These are phyloP conservation scores for Mimumesa dahlbomi DNA, from an alignment of 2,888 invertebrate species.

Conservation along the genomic window DNA sequence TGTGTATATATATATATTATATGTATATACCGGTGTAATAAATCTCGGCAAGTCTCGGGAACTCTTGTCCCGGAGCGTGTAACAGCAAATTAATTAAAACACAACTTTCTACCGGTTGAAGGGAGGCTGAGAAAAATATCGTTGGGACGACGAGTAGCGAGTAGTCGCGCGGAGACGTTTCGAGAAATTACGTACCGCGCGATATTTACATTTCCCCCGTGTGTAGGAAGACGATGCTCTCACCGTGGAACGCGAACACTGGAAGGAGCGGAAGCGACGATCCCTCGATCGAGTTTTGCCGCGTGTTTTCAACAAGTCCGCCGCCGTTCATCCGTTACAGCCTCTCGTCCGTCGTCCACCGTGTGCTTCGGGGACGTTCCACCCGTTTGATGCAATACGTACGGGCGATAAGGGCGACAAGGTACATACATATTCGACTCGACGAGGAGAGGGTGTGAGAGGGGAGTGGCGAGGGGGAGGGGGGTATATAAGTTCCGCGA, in stretches of 20 bases:
- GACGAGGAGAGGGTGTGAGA: too few species aligned
- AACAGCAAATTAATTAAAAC: constrained; percentile 33
- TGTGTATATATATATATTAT: too few species aligned
- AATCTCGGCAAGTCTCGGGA: too few species aligned
- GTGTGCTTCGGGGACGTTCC: constrained; percentile 17
- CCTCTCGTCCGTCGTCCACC: constrained; percentile 13
- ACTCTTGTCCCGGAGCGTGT: too few species aligned
- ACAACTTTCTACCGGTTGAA: neutral
- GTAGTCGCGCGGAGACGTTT: neutral
- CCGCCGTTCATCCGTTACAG: constrained; percentile 27
- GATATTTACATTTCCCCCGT: constrained; percentile 1
- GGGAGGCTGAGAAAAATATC: neutral
- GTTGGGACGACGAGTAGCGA: neutral
- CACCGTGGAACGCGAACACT: neutral
- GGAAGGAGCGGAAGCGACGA: constrained; percentile 8
- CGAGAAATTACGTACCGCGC: neutral
- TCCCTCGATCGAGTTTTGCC: constrained; percentile 21
- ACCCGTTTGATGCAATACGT: constrained; percentile 36
- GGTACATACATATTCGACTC: constrained; percentile 25
- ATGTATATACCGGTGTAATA: neutral
- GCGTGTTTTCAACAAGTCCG: constrained; percentile 25
- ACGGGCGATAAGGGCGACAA: constrained; percentile 55
- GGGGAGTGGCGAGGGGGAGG: too few species aligned
- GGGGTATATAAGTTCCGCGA: constrained; percentile 40
- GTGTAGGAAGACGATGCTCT: too few species aligned